Conservation (phyloP, 2,113 vertebrate species). For the Ictidomys tridecemlineatus region DNA sequence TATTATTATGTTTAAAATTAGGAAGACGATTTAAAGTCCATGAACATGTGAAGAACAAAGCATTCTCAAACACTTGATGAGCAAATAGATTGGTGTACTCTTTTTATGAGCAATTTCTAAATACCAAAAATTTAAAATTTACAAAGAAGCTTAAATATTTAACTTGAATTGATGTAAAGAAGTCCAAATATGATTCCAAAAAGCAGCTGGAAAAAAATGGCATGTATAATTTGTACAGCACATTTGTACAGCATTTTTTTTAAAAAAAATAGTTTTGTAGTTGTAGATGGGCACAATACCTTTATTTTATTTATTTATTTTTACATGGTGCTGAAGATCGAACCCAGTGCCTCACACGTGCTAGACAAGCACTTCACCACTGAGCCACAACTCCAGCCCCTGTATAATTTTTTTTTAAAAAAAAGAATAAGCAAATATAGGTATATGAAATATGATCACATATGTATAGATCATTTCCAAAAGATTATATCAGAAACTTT, state of each 20-base stretch:
- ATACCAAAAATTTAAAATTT: not conserved
- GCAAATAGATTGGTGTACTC: not conserved
- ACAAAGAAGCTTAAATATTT: not conserved
- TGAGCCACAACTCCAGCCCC: too few relatives aligned
- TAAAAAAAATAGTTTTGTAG: too few relatives aligned
- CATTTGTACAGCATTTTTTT: not conserved
- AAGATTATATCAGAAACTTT: not conserved
- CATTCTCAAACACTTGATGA: not conserved
- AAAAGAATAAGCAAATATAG: not conserved
- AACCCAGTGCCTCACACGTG: too few relatives aligned
- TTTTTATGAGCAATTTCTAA: not conserved
- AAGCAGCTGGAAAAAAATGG: not conserved
- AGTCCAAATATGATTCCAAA: not conserved
- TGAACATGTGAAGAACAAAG: not conserved
- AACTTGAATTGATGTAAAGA: not conserved
- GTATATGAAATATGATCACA: not conserved
- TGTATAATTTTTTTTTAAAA: not conserved
- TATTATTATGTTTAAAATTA: slow-evolving; percentile 36
- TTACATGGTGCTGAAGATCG: too few relatives aligned
- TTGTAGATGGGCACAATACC: too few relatives aligned
- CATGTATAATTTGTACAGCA: not conserved
- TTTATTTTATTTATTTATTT: too few relatives aligned
- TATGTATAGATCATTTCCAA: not conserved
- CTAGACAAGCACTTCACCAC: too few relatives aligned
- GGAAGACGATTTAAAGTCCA: not conserved